Evolutionary conservation across 2,113 vertebrate genomes (phyloP).

Genomic region (Panthera tigris): DNA sequence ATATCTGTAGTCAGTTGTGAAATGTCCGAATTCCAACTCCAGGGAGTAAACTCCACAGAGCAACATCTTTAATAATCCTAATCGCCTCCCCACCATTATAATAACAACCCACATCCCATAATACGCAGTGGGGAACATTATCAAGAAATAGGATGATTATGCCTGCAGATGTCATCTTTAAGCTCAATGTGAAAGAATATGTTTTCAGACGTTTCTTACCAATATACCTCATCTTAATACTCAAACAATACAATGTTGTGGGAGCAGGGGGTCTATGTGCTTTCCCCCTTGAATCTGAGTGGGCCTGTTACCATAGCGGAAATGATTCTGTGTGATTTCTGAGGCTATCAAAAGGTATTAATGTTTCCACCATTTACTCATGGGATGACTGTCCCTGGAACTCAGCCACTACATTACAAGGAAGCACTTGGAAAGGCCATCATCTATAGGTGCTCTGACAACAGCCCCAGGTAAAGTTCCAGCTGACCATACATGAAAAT

Average conservation of each 20-base stretch:
- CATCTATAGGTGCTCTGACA: not conserved
- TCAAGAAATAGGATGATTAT: not conserved
- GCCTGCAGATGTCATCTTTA: not conserved
- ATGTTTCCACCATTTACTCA: not conserved
- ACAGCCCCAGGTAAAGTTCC: not conserved
- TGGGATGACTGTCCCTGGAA: not conserved
- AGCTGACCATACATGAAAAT: not conserved
- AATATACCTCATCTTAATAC: not conserved
- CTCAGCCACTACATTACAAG: accelerated
- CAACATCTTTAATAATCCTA: not conserved
- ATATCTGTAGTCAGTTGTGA: not conserved
- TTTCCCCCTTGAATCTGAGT: not conserved
- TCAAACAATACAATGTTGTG: not conserved
- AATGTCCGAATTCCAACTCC: not conserved
- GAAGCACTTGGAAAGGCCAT: not conserved
- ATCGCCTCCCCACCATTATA: not conserved
- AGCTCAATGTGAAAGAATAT: not conserved
- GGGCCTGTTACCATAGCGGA: not conserved
- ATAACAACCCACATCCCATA: not conserved
- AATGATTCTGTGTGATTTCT: not conserved
- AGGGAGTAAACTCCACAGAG: not conserved
- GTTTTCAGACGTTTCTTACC: not conserved
- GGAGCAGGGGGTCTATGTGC: not conserved
- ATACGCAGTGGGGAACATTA: not conserved
- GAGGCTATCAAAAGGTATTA: not conserved